Evolutionary conservation across 1,140 invertebrate genomes (phyloP).

Genomic region (Choristoneura fumiferana): DNA sequence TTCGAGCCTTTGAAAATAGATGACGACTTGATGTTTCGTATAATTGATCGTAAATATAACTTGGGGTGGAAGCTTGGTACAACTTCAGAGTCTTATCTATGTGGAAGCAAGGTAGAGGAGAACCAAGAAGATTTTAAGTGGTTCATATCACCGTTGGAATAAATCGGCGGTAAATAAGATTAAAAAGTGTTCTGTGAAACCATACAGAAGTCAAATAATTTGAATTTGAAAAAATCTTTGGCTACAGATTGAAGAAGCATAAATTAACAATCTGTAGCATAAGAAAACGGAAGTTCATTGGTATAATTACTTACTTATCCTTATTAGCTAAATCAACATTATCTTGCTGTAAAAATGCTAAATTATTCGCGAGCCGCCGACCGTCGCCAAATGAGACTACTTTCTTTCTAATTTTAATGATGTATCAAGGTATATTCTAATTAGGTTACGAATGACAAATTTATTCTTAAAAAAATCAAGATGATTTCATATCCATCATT

Average conservation of each 20-base stretch:
- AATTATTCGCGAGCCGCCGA: constrained; percentile 2
- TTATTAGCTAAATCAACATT: constrained; percentile 16
- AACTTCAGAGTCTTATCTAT: constrained; percentile 11
- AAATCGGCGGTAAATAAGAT: no score
- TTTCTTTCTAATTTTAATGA: constrained; percentile 2
- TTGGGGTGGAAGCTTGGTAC: constrained; percentile 24
- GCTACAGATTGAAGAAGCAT: no score
- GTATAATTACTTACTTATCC: constrained; percentile 12
- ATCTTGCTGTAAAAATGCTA: constrained; percentile 1
- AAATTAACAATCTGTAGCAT: not conserved
- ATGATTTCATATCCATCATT: no score
- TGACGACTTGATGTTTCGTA: constrained; percentile 23
- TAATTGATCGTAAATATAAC: constrained; percentile 26
- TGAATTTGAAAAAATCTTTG: no score
- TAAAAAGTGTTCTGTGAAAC: no score
- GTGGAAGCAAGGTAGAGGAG: not conserved
- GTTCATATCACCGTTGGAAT: constrained; percentile 7
- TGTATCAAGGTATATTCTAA: not conserved
- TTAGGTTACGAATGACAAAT: no score
- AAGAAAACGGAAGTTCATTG: not conserved
- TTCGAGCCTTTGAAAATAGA: constrained; percentile 22
- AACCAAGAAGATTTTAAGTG: constrained; percentile 1
- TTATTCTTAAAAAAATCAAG: no score
- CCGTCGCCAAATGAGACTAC: not conserved
- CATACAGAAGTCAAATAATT: no score